A percentile compares a stretch with the other conserved stretches of the same genome.
These are phyloP conservation scores for Nemotelus pantherinus DNA, from an alignment of 2,888 invertebrate genomes.

Conservation along the genomic window DNA sequence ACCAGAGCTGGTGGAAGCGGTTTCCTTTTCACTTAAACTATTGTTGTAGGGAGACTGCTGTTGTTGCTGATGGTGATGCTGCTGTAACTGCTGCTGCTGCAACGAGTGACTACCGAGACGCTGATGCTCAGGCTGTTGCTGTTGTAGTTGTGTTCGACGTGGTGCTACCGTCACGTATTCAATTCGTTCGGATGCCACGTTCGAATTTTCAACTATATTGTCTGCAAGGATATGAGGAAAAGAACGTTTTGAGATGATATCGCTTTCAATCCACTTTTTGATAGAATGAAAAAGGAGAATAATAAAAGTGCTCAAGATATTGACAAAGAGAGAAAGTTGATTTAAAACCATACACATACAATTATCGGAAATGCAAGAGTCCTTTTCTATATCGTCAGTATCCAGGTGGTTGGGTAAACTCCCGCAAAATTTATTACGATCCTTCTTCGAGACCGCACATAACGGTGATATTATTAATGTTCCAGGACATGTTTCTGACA, in stretches of 20 bases:
- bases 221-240: constrained; percentile 46
- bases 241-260: not conserved
- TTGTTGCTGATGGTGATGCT: constrained; percentile 40
- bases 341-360: constrained; percentile 45
- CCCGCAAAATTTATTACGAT: constrained; percentile 53
- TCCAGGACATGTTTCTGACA: constrained; percentile 42
- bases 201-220: constrained; percentile 38
- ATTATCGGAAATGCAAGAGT: constrained; percentile 37
- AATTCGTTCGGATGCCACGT: constrained; percentile 43
- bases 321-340: constrained; percentile 4
- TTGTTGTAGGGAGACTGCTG: constrained; percentile 47
- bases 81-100: constrained; percentile 31
- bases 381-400: constrained; percentile 48
- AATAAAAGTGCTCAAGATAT: constrained; percentile 11
- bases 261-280: not conserved
- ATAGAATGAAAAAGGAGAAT: not conserved
- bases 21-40: constrained; percentile 50
- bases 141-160: constrained; percentile 39
- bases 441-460: constrained; percentile 49
- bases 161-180: constrained; percentile 52
- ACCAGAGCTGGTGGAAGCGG: constrained; percentile 50
- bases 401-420: constrained; percentile 54
- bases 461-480: constrained; percentile 47
- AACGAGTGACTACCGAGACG: not conserved
- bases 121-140: constrained; percentile 15